Base-by-base conservation (phyloP, 2,797 vertebrate species). In the Lagodon rhomboides region DNA sequence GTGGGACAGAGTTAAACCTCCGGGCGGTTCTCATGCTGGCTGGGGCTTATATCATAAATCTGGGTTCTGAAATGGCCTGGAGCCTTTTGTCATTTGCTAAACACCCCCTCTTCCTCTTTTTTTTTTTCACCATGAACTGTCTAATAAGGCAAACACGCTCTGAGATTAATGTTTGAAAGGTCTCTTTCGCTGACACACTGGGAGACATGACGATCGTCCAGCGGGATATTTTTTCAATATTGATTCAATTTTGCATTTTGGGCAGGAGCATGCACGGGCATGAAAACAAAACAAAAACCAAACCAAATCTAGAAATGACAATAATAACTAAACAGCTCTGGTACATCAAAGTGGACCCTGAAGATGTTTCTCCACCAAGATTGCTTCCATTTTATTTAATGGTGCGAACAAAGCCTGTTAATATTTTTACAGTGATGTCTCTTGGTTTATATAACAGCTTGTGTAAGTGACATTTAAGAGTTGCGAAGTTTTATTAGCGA, bases 1-100 rank as follows among this genome's bases (percentile, higher is more conserved):
- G 44, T 56, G 73, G 67, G 64, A 66, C 68, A 50, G 27, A 71
- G 77, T 80, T 89, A 84, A 90, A 82, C 82, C 76, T 77, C 75
- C 75, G 77, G 23, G 73, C 80, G 38, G 66, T 71, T 44, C 9
- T 65, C 53, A 1, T 23, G 27, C 63, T 69, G 73, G 13, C 51
- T 30, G 54, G 80, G 34, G 62, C 44, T 62, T 20, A 41, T 43
- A 12, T 47, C 54, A 60, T 44, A 76, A 58, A 85, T 79, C 44
- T 27, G 12, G 65, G 65, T 66, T 65, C 30, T 75, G 55, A 77
- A 77, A 72, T 53, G 41, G 43, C 67, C 70, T 38, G 38, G 44
- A 61, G 59, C 44, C 50, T 56, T 79, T 79, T 25, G 43, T 86
- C 79, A 51, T 64, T 79, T 25, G 30, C 16, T 72, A 43, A 80